Evolutionary conservation across 2,113 vertebrate genomes (phyloP), one percentile per base, ranked within the genome.

Genomic region (Triplophysa siluroides): DNA sequence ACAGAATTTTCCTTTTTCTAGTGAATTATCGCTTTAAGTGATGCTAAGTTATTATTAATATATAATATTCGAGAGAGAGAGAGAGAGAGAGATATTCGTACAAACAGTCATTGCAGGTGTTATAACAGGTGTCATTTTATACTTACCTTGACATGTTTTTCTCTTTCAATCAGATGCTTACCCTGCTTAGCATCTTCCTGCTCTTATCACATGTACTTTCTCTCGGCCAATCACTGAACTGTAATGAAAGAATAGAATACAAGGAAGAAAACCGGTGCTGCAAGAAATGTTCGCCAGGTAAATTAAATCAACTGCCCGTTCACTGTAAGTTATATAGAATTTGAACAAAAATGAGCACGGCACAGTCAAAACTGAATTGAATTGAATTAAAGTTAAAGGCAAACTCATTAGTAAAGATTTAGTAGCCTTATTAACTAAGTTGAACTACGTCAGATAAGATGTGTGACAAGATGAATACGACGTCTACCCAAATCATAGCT

Each of bases 261-360:
- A 13, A n/a, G 7, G 0, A 1, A 1, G 0, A 1, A 0, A 1
- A 16, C 0, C 3, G 0, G 23, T 88, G 86, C 80, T 88, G 86
- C 78, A 6, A 73, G 0, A 83, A 77, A 68, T 88, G 86, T 63
- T 0, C 43, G 61, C 75, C 80, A 82, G 86, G 86, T 88, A 81
- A 86, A 66, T 38, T 1, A 52, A 23, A 45, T 29, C 9, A 47
- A 26, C 47, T 58, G 3, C n/a, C 16, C 6, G 6, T 50, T 76
- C 8, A 29, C 60, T 65, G 4, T 62, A 38, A 62, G 3, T 14
- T 9, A 14, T 21, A 54, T 47, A 71, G 8, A n/a, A 14, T 19
- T 65, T 18, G 19, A 9, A 2, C 26, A 56, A 50, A 72, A 19
- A 8, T 72, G 11, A 21, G 33, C 10, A 12, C 2, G 43, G 4